Conservation (phyloP, 2,888 invertebrate genomes). For the Axea sp. region DNA sequence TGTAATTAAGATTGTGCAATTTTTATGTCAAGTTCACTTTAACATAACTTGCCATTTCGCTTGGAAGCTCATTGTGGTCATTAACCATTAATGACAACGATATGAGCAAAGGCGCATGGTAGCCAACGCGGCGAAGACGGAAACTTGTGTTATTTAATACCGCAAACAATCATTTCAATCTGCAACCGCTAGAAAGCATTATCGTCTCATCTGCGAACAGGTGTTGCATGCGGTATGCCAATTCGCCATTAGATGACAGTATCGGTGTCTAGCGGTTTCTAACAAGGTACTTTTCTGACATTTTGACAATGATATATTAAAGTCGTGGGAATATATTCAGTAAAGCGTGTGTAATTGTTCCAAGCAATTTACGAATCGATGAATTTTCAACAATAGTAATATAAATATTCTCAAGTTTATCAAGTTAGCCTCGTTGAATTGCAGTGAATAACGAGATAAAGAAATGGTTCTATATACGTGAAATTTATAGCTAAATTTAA, state of each 20-base stretch:
- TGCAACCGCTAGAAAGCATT: slow-evolving; percentile 68
- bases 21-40: slow-evolving; percentile 35
- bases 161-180: slow-evolving; percentile 74
- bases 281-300: slow-evolving; percentile 26
- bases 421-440: slow-evolving; percentile 2
- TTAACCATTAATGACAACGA: slow-evolving; percentile 30
- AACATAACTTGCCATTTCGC: slow-evolving; percentile 22
- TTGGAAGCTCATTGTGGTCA: slow-evolving; percentile 26
- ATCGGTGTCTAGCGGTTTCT: slow-evolving; percentile 34
- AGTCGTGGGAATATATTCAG: slow-evolving; percentile 36
- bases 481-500: slow-evolving; percentile 7
- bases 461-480: not conserved
- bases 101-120: no score
- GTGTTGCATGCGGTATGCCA: slow-evolving; percentile 56
- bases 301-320: slow-evolving; percentile 29
- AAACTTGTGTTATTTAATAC: slow-evolving; percentile 67
- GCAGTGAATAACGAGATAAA: slow-evolving; percentile 14
- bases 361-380: slow-evolving; percentile 7
- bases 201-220: slow-evolving; percentile 67
- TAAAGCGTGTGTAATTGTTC: not conserved
- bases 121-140: slow-evolving; percentile 63
- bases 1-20: slow-evolving; percentile 19
- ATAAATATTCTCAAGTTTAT: slow-evolving; percentile 7
- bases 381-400: slow-evolving; percentile 8
- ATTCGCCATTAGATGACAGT: slow-evolving; percentile 43